Evolutionary conservation across 2,888 invertebrate species (phyloP), one percentile per base, ranked within the genome.

Genomic region (Macrosoma leucophasiata): DNA sequence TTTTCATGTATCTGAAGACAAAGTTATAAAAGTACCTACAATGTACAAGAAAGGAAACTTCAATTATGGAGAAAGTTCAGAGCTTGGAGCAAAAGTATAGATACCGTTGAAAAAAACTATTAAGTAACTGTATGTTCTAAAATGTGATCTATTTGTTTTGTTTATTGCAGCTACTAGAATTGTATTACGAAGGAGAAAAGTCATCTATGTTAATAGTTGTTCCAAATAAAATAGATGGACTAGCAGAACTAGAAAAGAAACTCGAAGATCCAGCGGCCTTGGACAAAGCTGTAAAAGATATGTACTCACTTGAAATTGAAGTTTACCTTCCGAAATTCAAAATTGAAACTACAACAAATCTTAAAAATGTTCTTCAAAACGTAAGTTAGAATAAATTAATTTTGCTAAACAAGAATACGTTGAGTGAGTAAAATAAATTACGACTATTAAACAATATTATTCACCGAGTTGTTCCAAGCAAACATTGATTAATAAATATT

Each of bases 301-400:
- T 88, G 84, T 41, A 39, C 1, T 6, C 39, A 0, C 54, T 61
- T 1, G 87, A 89, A 53, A 89, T 94, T 2, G 62, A 84, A 1
- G 82, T 95, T 0, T 79, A 74, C 17, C 61, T 95, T 29, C 95
- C 95, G 0, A 93, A 89, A 59, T 95, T 95, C 63, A 91, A 90
- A 63, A 87, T 94, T 29, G 93, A 95, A 69, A 88, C 88, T 9
- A 86, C 85, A n/a, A 86, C 90, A 3, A 61, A 91, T 33, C 77
- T 95, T 9, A 86, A 86, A 36, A 65, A 84, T 0, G 65, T 87
- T 13, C 75, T 94, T 3, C 27, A 60, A 26, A 78, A 89, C 61
- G 94, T 94, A 64, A 69, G 55, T 52, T 36, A 24, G 10, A 59
- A 9, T 9, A 14, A 11, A 12, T 26, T 22, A 32, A 1, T 19